A percentile compares a stretch with the other conserved stretches of the same genome.
Conservation (phyloP, 1,140 invertebrate genomes). For the Drosophila baimaii region DNA sequence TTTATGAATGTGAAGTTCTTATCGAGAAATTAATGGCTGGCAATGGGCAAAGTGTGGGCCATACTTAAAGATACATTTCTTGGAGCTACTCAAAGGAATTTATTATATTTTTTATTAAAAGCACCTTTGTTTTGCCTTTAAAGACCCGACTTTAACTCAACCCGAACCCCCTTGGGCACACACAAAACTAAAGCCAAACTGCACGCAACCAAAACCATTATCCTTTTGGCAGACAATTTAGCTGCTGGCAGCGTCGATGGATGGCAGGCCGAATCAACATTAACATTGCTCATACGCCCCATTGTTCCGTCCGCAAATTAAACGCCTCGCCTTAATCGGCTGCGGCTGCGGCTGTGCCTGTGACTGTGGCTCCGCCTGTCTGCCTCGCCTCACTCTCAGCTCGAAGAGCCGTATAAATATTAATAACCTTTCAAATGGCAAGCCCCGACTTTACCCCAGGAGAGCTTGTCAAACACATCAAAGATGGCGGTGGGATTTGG, state of each 20-base stretch:
- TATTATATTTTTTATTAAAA: neutral
- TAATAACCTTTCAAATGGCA: slow-evolving; percentile 73
- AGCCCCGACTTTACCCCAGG: slow-evolving; percentile 23
- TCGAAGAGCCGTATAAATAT: slow-evolving; percentile 73
- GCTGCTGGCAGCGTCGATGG: neutral
- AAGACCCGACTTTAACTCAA: neutral
- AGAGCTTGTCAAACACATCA: slow-evolving; percentile 72
- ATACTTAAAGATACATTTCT: too few species aligned
- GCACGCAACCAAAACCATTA: slow-evolving; percentile 17
- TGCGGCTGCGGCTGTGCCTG: slow-evolving; percentile 16
- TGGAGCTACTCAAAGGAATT: neutral
- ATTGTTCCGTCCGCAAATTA: slow-evolving; percentile 52
- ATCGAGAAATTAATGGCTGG: slow-evolving; percentile 20
- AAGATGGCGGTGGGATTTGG: slow-evolving; percentile 42
- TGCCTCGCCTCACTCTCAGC: slow-evolving; percentile 10
- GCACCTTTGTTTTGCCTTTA: neutral
- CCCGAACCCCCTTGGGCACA: neutral
- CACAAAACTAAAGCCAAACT: slow-evolving; percentile 9
- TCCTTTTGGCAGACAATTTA: slow-evolving; percentile 30
- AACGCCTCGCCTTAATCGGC: slow-evolving; percentile 67
- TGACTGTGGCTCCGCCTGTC: slow-evolving; percentile 20
- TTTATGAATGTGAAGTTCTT: slow-evolving; percentile 12
- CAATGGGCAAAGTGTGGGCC: neutral
- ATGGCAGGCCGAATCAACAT: slow-evolving; percentile 35
- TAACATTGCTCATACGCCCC: slow-evolving; percentile 53